Evolutionary conservation across 2,888 invertebrate genomes (phyloP), one percentile per base, ranked within the genome.

Genomic region (Sphecodes monilicornis): DNA sequence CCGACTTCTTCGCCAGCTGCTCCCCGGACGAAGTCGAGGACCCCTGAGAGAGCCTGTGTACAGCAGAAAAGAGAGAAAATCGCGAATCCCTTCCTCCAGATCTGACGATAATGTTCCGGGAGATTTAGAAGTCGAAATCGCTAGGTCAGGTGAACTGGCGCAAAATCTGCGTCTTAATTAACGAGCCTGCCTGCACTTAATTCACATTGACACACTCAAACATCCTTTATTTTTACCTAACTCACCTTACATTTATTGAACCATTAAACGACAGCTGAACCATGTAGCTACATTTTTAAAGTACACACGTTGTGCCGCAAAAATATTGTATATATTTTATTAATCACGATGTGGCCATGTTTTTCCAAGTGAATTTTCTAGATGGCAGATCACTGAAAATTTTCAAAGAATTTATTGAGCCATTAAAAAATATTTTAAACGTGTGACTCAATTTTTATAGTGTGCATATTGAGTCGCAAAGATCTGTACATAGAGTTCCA

Each of bases 1-100:
- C 74, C 75, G 73, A 78, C 82, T 80, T 84, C 86, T 74, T 18
- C 32, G 71, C 84, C 90, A 90, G 90, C 90, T 90, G 90, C 85
- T 75, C 69, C 46, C 6, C 68, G 76, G 39, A 43, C 46, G 16
- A 46, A 77, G 36, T 81, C 82, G 75, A 75, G 64, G 54, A 36
- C 57, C 29, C 36, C 66, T 54, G 50, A 54, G 50, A 54, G 22
- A 29, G 41, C 18, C 50, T 8, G 66, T 60, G 71, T 66, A 54
- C 32, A 29, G 41, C 54, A 32, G 39, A 75, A 54, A 50, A 70
- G 39, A 71, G 77, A 78, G 29, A 39, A 76, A 73, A 74, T 74
- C 80, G 80, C 80, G 41, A 57, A 68, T 26, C 60, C 29, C 43
- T 64, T 32, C 57, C 43, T 32, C 22, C 43, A 70, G 76, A 81